These are phyloP conservation scores for Martes flavigula DNA, from an alignment of 2,797 vertebrate genomes.

Conservation along the genomic window DNA sequence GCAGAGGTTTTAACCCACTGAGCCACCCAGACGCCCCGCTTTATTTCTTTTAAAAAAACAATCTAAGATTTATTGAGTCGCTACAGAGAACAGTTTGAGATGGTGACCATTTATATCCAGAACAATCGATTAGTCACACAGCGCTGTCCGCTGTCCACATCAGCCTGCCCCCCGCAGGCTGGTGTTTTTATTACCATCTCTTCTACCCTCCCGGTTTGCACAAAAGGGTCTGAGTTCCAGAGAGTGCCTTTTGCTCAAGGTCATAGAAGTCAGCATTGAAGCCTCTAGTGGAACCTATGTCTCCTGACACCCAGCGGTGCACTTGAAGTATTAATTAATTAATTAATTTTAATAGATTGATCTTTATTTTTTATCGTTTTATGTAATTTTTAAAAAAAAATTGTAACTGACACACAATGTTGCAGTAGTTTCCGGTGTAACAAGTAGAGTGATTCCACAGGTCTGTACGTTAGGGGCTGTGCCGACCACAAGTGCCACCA, in stretches of 20 bases:
- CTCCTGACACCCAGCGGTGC: background rate
- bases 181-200: background rate
- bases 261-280: background rate
- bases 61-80: background rate
- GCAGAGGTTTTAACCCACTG: no score
- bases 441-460: background rate
- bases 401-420: background rate
- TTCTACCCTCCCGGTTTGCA: background rate
- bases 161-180: no score
- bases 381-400: background rate
- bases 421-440: background rate
- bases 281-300: background rate
- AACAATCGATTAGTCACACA: background rate
- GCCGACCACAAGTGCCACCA: background rate
- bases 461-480: background rate
- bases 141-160: fast-evolving
- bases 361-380: background rate
- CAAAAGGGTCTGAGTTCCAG: background rate
- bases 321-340: background rate
- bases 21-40: no score
- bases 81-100: background rate
- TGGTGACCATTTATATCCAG: background rate
- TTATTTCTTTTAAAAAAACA: background rate
- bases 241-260: background rate
- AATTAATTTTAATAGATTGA: background rate